Evolutionary conservation across 2,888 invertebrate genomes (phyloP).

Genomic region (Rhagonycha lutea): DNA sequence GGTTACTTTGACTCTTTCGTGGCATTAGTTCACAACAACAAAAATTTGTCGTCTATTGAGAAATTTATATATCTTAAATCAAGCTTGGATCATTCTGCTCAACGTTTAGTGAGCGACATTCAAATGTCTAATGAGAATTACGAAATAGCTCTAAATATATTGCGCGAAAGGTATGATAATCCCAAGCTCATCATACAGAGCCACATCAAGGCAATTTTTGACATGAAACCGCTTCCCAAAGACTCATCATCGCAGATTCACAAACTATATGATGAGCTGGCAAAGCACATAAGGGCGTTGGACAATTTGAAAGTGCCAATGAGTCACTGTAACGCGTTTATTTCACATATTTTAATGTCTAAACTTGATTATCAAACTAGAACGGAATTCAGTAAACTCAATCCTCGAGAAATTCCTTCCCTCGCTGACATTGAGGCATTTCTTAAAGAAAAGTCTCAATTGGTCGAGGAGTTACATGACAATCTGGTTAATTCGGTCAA

Average conservation of each 20-base stretch:
- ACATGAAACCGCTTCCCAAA: neutral
- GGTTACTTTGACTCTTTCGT: neutral
- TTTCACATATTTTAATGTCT: neutral
- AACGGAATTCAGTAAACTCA: neutral
- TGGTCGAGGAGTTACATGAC: neutral
- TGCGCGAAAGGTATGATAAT: neutral
- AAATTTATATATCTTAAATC: neutral
- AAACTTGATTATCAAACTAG: neutral
- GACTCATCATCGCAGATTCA: neutral
- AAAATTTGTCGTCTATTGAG: neutral
- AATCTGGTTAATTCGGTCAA: neutral
- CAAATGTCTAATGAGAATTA: neutral
- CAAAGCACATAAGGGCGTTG: neutral
- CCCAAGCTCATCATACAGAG: neutral
- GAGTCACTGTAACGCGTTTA: neutral
- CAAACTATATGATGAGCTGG: neutral
- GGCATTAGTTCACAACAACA: neutral
- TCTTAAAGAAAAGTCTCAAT: neutral
- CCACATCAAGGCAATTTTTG: slow-evolving; percentile 5
- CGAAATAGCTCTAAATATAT: neutral
- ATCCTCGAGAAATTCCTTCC: neutral
- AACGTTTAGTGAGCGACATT: neutral
- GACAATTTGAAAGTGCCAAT: neutral
- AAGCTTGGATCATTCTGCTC: neutral
- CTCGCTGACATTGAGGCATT: neutral